A percentile compares a stretch with the other conserved stretches of the same genome.
Conservation (phyloP, 2,797 vertebrate genomes). For the Tenualosa thibaudeaui region DNA sequence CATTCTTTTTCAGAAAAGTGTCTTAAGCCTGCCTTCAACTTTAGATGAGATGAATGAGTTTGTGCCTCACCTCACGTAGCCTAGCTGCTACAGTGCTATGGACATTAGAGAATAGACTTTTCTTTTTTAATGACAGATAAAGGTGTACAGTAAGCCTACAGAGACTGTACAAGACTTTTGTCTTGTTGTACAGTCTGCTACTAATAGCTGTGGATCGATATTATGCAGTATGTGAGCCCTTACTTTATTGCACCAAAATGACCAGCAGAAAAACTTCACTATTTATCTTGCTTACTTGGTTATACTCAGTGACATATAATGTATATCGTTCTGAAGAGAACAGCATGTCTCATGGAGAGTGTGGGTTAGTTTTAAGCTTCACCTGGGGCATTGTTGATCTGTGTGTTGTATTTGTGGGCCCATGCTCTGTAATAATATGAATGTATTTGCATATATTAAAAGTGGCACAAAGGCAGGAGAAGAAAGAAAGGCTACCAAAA, state of each 20-base stretch:
- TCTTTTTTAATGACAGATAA: too few species aligned
- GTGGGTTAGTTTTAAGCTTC: background rate
- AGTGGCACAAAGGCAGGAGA: background rate
- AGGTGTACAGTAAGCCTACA: too few species aligned
- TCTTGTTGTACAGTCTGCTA: conserved; percentile 64
- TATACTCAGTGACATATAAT: conserved; percentile 17
- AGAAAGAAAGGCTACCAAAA: conserved; percentile 23
- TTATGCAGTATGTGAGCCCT: conserved; percentile 52
- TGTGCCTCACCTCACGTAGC: too few species aligned
- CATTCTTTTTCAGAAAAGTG: too few species aligned
- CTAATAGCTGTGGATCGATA: conserved; percentile 59
- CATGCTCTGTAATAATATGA: conserved; percentile 3
- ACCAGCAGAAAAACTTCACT: background rate
- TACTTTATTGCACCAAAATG: conserved; percentile 24
- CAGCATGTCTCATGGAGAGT: background rate
- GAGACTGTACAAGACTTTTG: conserved; percentile 41
- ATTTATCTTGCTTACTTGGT: background rate
- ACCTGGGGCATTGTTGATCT: conserved; percentile 16
- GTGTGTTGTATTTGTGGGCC: background rate
- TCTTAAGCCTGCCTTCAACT: too few species aligned
- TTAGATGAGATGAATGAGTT: too few species aligned
- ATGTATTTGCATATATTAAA: conserved; percentile 14
- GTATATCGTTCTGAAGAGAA: background rate
- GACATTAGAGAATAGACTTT: too few species aligned
- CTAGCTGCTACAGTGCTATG: too few species aligned